These are phyloP conservation scores for Isotomurus palustris DNA, from an alignment of 2,888 invertebrate species.

Conservation along the genomic window DNA sequence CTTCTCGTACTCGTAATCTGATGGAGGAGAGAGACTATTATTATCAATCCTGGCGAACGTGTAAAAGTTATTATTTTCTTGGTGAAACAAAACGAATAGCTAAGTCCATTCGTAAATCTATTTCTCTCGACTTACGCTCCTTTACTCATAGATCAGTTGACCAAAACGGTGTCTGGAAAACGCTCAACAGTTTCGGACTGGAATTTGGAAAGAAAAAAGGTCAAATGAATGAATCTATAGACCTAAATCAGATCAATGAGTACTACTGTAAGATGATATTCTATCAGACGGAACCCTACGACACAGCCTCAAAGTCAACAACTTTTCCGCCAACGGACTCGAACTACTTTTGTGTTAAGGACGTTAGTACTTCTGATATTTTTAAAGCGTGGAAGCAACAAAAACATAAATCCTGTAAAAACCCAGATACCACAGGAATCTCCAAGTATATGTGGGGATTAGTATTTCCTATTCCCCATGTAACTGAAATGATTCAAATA, in stretches of 20 bases:
- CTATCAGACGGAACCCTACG: not conserved
- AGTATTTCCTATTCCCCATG: slow-evolving; percentile 6
- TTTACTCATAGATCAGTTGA: not conserved
- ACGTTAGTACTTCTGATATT: slow-evolving; percentile 1
- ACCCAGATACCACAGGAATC: slow-evolving; percentile 1
- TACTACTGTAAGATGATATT: slow-evolving; percentile 9
- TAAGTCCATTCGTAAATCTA: not conserved
- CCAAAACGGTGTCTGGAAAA: slow-evolving; percentile 7
- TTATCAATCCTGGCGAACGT: not conserved
- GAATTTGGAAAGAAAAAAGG: not conserved
- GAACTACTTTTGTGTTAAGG: slow-evolving; percentile 3
- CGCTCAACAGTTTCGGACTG: not conserved
- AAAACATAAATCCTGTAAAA: not conserved
- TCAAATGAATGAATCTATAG: not conserved
- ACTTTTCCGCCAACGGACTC: not conserved
- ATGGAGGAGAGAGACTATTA: not conserved
- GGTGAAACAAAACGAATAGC: not conserved
- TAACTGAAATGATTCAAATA: not conserved
- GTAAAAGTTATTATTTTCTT: not conserved
- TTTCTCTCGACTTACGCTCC: not conserved
- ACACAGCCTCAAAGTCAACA: not conserved
- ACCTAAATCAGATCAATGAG: slow-evolving; percentile 4
- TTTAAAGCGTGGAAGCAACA: slow-evolving; percentile 9
- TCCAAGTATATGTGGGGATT: slow-evolving; percentile 5
- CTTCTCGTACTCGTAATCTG: not conserved